Evolutionary conservation across 2,113 vertebrate genomes (phyloP).

Genomic region (Phocoena sinus): DNA sequence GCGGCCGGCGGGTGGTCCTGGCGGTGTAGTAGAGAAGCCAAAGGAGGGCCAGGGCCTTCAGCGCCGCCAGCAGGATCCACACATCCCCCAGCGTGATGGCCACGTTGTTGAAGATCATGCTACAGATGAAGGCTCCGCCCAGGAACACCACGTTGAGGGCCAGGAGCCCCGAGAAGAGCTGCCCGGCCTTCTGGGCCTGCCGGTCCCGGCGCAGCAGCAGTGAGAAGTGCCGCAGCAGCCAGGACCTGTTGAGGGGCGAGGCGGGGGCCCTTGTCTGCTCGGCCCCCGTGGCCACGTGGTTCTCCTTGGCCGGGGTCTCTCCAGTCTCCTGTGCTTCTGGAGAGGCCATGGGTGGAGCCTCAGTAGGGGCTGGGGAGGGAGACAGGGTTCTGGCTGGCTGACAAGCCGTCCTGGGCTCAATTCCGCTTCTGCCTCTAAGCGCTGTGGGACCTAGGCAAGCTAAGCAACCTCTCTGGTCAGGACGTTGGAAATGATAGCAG

Average conservation of each 20-base stretch:
- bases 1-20: conserved; percentile 76
- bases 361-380: background rate
- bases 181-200: conserved; percentile 82
- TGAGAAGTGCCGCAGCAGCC: conserved; percentile 76
- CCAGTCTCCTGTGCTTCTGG: background rate
- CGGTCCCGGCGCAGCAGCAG: conserved; percentile 72
- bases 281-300: background rate
- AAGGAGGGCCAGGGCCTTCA: conserved; percentile 81
- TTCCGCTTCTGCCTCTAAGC: background rate
- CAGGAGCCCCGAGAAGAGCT: conserved; percentile 88
- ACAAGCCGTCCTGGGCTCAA: background rate
- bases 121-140: conserved; percentile 87
- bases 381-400: background rate
- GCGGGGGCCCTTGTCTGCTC: background rate
- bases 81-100: conserved; percentile 80
- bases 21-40: conserved; percentile 87
- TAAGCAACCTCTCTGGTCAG: background rate
- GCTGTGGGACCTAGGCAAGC: background rate
- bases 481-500: background rate
- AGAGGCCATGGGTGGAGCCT: background rate
- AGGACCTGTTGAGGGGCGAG: conserved; percentile 66
- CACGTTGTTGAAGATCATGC: conserved; percentile 81
- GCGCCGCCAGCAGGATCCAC: conserved; percentile 84
- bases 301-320: conserved; percentile 26
- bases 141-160: conserved; percentile 90